phyloP scores from a whole-genome alignment of 1,140 invertebrate genomes.

The Heliconius congener region DNA sequence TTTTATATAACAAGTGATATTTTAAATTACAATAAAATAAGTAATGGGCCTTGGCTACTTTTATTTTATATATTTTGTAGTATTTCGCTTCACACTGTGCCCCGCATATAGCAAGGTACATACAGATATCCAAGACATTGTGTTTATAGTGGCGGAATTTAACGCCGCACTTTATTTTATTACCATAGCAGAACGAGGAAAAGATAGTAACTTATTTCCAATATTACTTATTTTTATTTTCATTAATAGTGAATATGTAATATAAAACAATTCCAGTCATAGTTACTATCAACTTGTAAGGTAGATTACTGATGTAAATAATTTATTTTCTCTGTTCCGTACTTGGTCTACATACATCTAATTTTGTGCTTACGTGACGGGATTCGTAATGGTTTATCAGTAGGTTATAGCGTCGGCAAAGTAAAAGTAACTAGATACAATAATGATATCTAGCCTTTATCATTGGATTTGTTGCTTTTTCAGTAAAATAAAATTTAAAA shows the following conservation, averaged over 20 bases:
- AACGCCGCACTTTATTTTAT: not conserved
- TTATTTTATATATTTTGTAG: too few relatives aligned
- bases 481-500: not conserved
- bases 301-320: not conserved
- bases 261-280: not conserved
- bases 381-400: not conserved
- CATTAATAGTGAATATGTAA: too few relatives aligned
- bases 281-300: not conserved
- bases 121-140: not conserved
- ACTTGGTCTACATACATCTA: slow-evolving; percentile 6
- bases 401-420: not conserved
- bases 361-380: not conserved
- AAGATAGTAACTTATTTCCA: too few relatives aligned
- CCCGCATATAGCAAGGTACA: too few relatives aligned
- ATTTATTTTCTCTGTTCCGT: not conserved
- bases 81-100: too few relatives aligned
- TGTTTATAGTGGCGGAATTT: not conserved
- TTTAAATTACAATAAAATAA: not conserved
- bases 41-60: not conserved
- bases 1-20: not conserved
- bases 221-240: too few relatives aligned
- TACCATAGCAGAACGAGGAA: not conserved
- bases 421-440: not conserved
- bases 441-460: too few relatives aligned
- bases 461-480: not conserved